A percentile compares a stretch with the other conserved stretches of the same genome.
Evolutionary conservation across 2,797 vertebrate genomes (phyloP).

Genomic region (Onychomys leucogaster): DNA sequence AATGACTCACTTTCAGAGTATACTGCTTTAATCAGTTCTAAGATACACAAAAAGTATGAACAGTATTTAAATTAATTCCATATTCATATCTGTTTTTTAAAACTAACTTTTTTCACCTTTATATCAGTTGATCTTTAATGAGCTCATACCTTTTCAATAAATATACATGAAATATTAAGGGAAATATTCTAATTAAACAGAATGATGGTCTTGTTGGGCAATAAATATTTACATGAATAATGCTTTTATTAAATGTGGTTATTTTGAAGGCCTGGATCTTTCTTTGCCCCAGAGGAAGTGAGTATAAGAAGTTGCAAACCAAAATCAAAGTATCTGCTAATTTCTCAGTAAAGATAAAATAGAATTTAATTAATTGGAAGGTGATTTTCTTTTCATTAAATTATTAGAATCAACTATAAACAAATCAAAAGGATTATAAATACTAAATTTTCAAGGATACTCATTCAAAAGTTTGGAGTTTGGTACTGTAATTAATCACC

Average conservation of each 20-base stretch:
- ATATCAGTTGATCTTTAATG: background rate
- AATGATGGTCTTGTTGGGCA: background rate
- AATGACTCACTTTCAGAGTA: background rate
- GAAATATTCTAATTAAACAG: background rate
- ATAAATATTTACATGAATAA: background rate
- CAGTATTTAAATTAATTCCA: background rate
- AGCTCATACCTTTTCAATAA: background rate
- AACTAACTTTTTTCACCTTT: background rate
- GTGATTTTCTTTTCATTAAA: conserved; percentile 26
- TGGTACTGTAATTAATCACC: conserved; percentile 60
- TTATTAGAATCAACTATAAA: background rate
- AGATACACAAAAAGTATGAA: background rate
- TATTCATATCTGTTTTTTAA: background rate
- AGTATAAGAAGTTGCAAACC: background rate
- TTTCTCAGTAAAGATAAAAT: background rate
- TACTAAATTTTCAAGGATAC: background rate
- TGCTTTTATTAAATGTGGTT: background rate
- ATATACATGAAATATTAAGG: background rate
- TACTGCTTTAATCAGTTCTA: background rate
- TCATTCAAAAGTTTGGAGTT: conserved; percentile 57
- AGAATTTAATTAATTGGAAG: conserved; percentile 34
- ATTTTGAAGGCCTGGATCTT: background rate
- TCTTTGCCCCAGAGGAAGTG: background rate
- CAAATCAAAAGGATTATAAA: conserved; percentile 38
- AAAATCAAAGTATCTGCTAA: conserved; percentile 33